Conservation (phyloP, 2,113 vertebrate species). For the Myiozetetes cayanensis region DNA sequence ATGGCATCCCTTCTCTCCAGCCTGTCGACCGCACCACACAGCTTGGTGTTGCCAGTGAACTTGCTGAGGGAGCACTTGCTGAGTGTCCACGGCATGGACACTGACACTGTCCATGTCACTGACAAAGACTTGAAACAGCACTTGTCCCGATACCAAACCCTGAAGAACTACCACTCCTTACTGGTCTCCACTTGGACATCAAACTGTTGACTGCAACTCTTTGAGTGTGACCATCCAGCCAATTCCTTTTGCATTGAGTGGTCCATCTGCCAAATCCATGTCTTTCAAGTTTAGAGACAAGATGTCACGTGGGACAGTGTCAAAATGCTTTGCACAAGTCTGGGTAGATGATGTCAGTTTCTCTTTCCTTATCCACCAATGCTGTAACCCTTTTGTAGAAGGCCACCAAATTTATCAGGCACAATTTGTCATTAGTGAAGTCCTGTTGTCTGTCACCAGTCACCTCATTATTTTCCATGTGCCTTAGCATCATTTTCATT, state of each 20-base stretch:
- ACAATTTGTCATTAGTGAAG: neutral
- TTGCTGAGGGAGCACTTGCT: neutral
- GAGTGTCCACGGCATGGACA: too few species aligned
- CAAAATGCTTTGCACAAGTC: neutral
- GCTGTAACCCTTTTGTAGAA: neutral
- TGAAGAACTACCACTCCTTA: neutral
- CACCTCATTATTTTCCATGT: neutral
- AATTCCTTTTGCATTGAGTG: neutral
- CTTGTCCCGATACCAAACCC: rapidly evolving
- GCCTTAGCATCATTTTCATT: neutral
- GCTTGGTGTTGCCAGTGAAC: neutral
- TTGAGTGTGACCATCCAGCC: neutral
- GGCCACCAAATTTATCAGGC: neutral
- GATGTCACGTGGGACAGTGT: neutral
- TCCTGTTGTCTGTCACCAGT: neutral
- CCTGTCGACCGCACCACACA: neutral
- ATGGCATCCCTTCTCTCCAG: neutral
- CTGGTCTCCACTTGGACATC: neutral
- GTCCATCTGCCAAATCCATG: neutral
- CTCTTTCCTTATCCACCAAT: neutral
- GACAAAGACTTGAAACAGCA: neutral
- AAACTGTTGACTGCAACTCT: neutral
- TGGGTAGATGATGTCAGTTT: neutral
- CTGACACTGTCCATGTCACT: neutral
- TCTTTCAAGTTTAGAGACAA: neutral